These are phyloP conservation scores for Trochalopteron elliotii DNA, from an alignment of 2,113 vertebrate species.

Conservation along the genomic window DNA sequence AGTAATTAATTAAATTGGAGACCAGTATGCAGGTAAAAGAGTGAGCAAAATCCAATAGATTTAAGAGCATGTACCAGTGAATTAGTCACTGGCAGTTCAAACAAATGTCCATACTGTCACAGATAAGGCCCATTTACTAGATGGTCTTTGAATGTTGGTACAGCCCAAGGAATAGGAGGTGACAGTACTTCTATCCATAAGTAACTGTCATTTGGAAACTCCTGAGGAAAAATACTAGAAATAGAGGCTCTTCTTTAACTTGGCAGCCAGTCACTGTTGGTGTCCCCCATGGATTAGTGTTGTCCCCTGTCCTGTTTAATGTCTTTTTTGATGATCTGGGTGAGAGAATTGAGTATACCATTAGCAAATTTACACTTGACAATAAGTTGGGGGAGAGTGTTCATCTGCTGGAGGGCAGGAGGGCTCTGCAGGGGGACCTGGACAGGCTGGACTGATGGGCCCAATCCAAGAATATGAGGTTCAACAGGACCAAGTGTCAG, in stretches of 20 bases:
- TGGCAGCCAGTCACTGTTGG: neutral
- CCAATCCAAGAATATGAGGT: neutral
- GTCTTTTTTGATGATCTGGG: neutral
- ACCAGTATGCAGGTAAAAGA: neutral
- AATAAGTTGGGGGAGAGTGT: fast-evolving
- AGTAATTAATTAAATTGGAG: slow-evolving; percentile 62
- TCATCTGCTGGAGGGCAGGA: neutral
- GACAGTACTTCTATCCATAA: neutral
- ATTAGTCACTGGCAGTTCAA: neutral
- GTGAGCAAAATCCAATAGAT: slow-evolving; percentile 25
- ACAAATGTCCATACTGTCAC: neutral
- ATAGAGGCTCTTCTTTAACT: neutral
- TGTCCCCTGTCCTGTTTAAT: neutral
- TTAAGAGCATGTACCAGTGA: neutral
- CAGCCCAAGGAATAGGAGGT: neutral
- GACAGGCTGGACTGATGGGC: neutral
- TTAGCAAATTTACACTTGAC: neutral
- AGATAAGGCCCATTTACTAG: neutral
- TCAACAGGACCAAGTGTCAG: neutral
- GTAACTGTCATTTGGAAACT: neutral
- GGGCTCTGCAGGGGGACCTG: neutral
- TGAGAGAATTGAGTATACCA: neutral
- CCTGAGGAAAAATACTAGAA: neutral
- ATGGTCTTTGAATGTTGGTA: neutral
- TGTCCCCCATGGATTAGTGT: neutral